Evolutionary conservation across 2,797 vertebrate genomes (phyloP).

Genomic region (Arnoldichthys spilopterus): DNA sequence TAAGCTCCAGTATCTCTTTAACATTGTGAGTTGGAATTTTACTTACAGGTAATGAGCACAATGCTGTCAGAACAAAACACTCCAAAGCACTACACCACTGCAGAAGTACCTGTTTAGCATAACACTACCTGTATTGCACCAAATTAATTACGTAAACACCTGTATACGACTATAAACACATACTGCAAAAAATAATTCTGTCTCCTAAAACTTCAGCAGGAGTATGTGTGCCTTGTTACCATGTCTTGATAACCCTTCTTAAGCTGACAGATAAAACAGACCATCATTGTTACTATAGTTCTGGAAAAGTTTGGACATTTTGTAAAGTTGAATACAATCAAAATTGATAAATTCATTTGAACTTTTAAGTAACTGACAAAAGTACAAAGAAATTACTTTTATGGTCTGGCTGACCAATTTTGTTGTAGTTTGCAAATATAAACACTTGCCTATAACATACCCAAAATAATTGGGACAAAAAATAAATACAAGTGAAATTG

Average conservation of each 20-base stretch:
- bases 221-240: not conserved
- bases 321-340: too few species aligned
- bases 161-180: not conserved
- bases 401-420: too few species aligned
- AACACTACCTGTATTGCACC: not conserved
- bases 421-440: too few species aligned
- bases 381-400: too few species aligned
- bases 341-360: too few species aligned
- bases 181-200: not conserved
- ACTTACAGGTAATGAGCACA: not conserved
- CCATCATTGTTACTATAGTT: not conserved
- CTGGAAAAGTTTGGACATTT: too few species aligned
- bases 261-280: not conserved
- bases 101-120: slow-evolving; percentile 12
- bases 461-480: too few species aligned
- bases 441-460: too few species aligned
- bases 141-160: not conserved
- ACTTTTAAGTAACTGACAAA: too few species aligned
- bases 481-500: too few species aligned
- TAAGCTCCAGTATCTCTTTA: not conserved
- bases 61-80: not conserved
- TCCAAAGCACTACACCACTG: not conserved
- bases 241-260: not conserved
- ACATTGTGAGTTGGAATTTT: not conserved
- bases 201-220: not conserved